phyloP scores from a whole-genome alignment of 2,888 invertebrate species.

The Pterobdella sp. region DNA sequence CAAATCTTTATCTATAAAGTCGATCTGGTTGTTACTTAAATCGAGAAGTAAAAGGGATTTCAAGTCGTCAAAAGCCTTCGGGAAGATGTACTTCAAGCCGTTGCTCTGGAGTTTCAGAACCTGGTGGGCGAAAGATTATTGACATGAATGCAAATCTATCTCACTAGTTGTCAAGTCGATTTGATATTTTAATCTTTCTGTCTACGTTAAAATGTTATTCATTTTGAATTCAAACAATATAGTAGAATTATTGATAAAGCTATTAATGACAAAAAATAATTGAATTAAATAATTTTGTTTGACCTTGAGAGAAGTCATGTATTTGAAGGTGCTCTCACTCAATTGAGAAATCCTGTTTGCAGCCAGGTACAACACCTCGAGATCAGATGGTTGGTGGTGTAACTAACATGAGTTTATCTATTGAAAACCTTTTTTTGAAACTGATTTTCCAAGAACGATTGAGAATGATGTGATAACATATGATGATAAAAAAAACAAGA shows the following conservation, averaged over 20 bases:
- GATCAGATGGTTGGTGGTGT: too few species aligned
- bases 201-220: neutral
- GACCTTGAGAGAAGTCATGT: constrained; percentile 33
- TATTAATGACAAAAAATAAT: neutral
- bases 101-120: constrained; percentile 37
- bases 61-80: constrained; percentile 34
- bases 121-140: neutral
- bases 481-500: too few species aligned
- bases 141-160: too few species aligned
- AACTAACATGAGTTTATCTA: too few species aligned
- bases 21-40: constrained; percentile 35
- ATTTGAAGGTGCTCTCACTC: constrained; percentile 33
- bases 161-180: too few species aligned
- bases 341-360: constrained; percentile 35
- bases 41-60: constrained; percentile 31
- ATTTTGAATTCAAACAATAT: neutral
- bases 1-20: constrained; percentile 30
- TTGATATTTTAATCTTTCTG: neutral
- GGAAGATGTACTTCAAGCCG: constrained; percentile 33
- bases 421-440: too few species aligned
- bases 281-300: neutral
- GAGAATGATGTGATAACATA: too few species aligned
- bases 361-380: constrained; percentile 34
- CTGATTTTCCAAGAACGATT: too few species aligned
- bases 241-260: neutral